Percentiles rank a stretch among this genome's conserved stretches.
These are phyloP conservation scores for Brachypterus glaber DNA, from an alignment of 2,888 invertebrate species.

Conservation along the genomic window DNA sequence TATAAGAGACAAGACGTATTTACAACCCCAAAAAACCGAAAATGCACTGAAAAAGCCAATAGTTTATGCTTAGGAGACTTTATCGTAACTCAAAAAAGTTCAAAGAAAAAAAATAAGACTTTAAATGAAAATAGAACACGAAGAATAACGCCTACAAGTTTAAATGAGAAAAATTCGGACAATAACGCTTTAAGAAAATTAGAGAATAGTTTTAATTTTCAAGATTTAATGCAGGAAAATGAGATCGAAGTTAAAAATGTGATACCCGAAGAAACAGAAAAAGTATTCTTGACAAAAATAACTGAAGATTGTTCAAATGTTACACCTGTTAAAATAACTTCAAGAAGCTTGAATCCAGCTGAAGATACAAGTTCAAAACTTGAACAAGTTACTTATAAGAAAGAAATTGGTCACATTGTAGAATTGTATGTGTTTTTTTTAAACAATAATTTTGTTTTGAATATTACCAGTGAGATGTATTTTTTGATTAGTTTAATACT, in stretches of 20 bases:
- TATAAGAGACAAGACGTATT: conserved; percentile 23
- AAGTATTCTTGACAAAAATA: conserved; percentile 20
- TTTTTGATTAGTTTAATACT: conserved; percentile 57
- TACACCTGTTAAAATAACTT: conserved; percentile 3
- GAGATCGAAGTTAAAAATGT: conserved; percentile 12
- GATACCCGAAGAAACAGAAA: conserved; percentile 24
- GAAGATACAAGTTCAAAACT: conserved; percentile 15
- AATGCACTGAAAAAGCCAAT: conserved; percentile 16
- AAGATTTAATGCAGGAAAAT: conserved; percentile 19
- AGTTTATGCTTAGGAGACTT: conserved; percentile 37
- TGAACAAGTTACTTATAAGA: conserved; percentile 42
- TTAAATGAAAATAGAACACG: conserved; percentile 15
- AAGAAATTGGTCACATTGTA: conserved; percentile 47
- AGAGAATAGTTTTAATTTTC: conserved; percentile 32
- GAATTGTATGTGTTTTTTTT: conserved; percentile 51
- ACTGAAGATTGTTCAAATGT: conserved; percentile 6
- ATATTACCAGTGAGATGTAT: conserved; percentile 58
- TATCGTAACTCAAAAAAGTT: conserved; percentile 25
- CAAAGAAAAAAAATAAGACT: conserved; percentile 27
- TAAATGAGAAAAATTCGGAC: conserved; percentile 28
- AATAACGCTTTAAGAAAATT: conserved; percentile 22
- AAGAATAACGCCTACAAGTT: conserved; percentile 48
- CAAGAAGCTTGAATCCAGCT: conserved; percentile 8
- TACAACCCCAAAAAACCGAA: conserved; percentile 19
- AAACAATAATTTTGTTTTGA: conserved; percentile 52